Base-by-base conservation (phyloP, 2,888 invertebrate genomes). In the Molorchus minor region DNA sequence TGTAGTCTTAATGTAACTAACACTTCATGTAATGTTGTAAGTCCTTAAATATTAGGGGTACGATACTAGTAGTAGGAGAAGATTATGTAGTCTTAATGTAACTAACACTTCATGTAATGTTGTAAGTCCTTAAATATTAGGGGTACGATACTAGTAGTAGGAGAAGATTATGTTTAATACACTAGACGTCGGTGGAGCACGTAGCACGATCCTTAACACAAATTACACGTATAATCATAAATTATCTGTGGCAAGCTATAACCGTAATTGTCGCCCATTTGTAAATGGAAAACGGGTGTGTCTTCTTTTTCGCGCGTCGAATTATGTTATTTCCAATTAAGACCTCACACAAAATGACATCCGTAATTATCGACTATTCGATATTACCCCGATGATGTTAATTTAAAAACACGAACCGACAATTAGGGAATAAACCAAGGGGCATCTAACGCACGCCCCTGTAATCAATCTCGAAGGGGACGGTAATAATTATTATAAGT, bases 381-480 rank as follows among this genome's bases (percentile, higher is more conserved):
- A 13, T 43, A 43, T 43, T 1, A 15, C 16, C n/a, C 16, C 20
- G 19, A 36, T 35, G 36, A 47, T 36, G 47, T 35, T 47, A 46
- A 46, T 33, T 35, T 17, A 36, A 47, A 47, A 47, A 47, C 36
- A 36, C 21, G 38, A 49, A 16, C 17, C n/a, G 21, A 29, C 40
- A 38, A 29, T 49, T 38, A 49, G 38, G 38, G 16, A 38, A 13
- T 17, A 49, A 21, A 25, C n/a, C 49, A 16, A 25, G 12, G 49
- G 38, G 17, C 36, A 16, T 17, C 15, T 16, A 16, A 25, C 25
- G 38, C 51, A 51, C 38, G 51, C 40, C 51, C 15, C 51, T 51
- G 49, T 55, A 59, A 55, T 53, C 47, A 59, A 59, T 55, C 47
- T 41, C 43, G 43, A 55, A 41, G 36, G 36, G 36, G 30, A 43